Evolutionary conservation across 2,888 invertebrate genomes (phyloP).

Genomic region (Nephrotoma flavescens): DNA sequence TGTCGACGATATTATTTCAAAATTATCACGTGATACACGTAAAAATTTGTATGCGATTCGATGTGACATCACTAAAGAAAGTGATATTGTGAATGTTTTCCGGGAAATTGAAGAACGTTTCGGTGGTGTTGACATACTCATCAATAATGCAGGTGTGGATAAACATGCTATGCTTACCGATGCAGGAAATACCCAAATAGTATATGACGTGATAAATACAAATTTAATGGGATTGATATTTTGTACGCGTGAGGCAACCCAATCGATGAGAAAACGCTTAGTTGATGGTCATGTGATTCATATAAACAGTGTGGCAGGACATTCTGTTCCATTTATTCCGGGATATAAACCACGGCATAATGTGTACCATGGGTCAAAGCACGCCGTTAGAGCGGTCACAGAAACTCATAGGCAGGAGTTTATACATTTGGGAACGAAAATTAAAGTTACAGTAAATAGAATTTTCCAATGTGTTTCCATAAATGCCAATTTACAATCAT

Average conservation of each 20-base stretch:
- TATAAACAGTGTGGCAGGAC: constrained; percentile 33
- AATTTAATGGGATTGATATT: constrained; percentile 31
- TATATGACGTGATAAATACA: constrained; percentile 28
- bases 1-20: constrained; percentile 18
- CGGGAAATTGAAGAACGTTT: constrained; percentile 31
- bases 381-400: constrained; percentile 23
- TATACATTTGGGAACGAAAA: neutral
- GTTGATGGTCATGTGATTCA: constrained; percentile 33
- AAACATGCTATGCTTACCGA: constrained; percentile 11
- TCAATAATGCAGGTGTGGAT: constrained; percentile 41
- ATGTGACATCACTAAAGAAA: constrained; percentile 37
- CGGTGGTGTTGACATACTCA: constrained; percentile 38
- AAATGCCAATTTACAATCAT: too few relatives aligned
- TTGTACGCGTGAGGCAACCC: constrained; percentile 33
- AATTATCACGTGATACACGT: constrained; percentile 15
- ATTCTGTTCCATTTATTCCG: constrained; percentile 26
- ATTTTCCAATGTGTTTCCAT: neutral
- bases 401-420: constrained; percentile 27
- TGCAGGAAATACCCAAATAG: constrained; percentile 13
- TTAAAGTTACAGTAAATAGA: neutral
- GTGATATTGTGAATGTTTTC: constrained; percentile 38
- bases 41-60: constrained; percentile 19
- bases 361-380: constrained; percentile 21
- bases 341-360: constrained; percentile 11
- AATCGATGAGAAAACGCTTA: constrained; percentile 32